Conservation (phyloP, 2,113 vertebrate genomes). For the Grantiella picta region DNA sequence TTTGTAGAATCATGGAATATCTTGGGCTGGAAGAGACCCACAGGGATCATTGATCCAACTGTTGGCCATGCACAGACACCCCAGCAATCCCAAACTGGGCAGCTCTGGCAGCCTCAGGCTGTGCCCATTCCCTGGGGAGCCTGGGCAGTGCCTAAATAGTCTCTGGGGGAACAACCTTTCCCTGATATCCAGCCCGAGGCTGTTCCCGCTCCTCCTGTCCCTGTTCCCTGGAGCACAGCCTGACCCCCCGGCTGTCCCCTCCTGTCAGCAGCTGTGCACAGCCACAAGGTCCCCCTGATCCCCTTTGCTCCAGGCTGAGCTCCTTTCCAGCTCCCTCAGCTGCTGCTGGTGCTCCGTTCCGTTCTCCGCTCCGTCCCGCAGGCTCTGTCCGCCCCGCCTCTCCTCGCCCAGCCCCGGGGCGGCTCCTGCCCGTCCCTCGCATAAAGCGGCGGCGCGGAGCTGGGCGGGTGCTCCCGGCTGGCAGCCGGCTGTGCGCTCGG, state of each 20-base stretch:
- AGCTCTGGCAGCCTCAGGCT: background rate
- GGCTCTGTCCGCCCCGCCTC: background rate
- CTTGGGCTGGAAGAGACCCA: background rate
- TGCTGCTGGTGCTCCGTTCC: fast-evolving
- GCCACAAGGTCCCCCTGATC: background rate
- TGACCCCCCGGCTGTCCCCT: background rate
- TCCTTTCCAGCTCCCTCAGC: background rate
- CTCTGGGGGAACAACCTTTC: too few species aligned
- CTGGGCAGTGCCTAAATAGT: background rate
- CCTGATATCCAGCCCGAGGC: background rate
- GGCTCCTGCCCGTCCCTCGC: background rate
- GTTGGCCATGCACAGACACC: background rate
- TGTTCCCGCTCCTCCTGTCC: background rate
- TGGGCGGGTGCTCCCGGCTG: too few species aligned
- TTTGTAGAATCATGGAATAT: background rate
- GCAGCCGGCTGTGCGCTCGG: background rate
- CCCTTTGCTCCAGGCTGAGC: background rate
- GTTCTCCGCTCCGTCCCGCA: background rate
- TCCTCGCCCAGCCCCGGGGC: background rate
- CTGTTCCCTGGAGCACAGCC: background rate
- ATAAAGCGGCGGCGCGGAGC: background rate
- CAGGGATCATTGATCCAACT: background rate
- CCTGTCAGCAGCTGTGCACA: background rate
- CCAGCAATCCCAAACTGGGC: fast-evolving
- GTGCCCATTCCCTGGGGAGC: background rate